phyloP scores from a whole-genome alignment of 2,113 vertebrate species.

The Delphinus delphis region DNA sequence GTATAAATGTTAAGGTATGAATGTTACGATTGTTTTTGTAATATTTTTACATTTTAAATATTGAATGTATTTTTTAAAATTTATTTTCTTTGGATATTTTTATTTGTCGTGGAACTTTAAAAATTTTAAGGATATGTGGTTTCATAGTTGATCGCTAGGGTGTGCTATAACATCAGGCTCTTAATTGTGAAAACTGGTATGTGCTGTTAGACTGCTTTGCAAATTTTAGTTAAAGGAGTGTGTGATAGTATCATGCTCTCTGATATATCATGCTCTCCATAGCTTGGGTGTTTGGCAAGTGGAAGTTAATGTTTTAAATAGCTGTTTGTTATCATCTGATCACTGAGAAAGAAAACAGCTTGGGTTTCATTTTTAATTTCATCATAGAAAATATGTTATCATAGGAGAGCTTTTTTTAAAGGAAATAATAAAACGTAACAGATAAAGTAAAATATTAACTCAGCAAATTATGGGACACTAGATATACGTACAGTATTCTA shows the following conservation, averaged over 20 bases:
- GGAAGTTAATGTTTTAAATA: constrained; percentile 32
- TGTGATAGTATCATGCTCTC: not conserved
- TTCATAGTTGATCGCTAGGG: constrained; percentile 71
- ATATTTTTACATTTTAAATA: constrained; percentile 38
- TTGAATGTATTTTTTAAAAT: not conserved
- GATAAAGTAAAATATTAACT: constrained; percentile 2
- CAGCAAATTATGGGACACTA: not conserved
- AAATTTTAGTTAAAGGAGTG: not conserved
- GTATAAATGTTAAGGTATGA: not conserved
- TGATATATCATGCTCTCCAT: not conserved
- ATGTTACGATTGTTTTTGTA: constrained; percentile 15
- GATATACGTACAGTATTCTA: not conserved
- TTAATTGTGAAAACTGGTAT: not conserved
- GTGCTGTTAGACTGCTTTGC: not conserved
- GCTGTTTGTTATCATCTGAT: not conserved
- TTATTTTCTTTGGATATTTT: not conserved
- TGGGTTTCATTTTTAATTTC: constrained; percentile 45
- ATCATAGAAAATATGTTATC: not conserved
- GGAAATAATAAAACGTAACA: not conserved
- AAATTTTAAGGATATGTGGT: constrained; percentile 32
- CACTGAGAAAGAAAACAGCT: not conserved
- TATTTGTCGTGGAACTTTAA: constrained; percentile 11
- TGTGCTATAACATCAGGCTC: constrained; percentile 69
- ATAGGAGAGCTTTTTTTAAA: not conserved
- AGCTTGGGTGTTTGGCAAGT: not conserved